Base-by-base conservation (phyloP, 2,888 invertebrate genomes). In the Cremastobaeus sp. region DNA sequence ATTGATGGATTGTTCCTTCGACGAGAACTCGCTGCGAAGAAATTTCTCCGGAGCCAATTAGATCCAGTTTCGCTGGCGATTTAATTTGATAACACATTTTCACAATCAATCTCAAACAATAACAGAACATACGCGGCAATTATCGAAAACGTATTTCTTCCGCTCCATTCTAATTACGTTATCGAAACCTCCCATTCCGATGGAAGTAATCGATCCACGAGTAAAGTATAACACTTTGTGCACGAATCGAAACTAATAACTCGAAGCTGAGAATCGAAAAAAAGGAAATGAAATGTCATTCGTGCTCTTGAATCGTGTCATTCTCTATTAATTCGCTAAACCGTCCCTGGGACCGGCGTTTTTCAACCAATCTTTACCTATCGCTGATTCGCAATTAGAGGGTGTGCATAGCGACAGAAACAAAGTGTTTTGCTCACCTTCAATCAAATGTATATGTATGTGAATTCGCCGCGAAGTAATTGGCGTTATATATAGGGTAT, bases 121-220 rank as follows among this genome's bases (percentile, higher is more conserved):
- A 48, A 48, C 20, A 2, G 12, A 30, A 4, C 2, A 25, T 12
- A 30, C 12, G 3, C 28, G 15, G 9, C 35, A 55, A 30, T 55
- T 35, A 55, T 30, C 30, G 35, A 41, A 55, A 55, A 11, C 39
- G 39, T 39, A 41, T 55, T 55, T 55, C 55, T 55, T 55, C 20
- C 12, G 17, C 18, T 9, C 20, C 11, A 35, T 34, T 28, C 15
- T 59, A 59, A 59, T 47, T 47, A 47, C 35, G 32, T 59, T 37
- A 59, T 37, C 47, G 30, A 32, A 37, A 28, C 11, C 37, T 37
- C 30, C 14, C 47, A 18, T 37, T 47, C 12, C 25, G 28, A 59
- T 37, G 47, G 47, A 59, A 47, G 12, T 37, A n/a, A 25, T 47
- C 35, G 45, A 55, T 41, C 17, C 18, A 3, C n/a, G 14, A 1